phyloP scores from a whole-genome alignment of 2,113 vertebrate species.

The Ranitomeya variabilis region DNA sequence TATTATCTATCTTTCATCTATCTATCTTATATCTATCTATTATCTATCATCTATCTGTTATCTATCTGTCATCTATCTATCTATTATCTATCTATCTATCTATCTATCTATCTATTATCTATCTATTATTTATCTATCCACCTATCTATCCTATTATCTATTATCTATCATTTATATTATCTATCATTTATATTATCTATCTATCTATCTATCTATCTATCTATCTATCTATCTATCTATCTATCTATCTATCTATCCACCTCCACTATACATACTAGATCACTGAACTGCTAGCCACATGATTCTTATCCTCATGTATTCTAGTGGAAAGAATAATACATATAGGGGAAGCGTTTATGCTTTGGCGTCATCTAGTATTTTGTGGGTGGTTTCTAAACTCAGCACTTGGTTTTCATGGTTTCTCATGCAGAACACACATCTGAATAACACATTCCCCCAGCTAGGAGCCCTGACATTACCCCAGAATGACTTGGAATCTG shows the following conservation, averaged over 20 bases:
- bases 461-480: constrained; percentile 42
- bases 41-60: background rate
- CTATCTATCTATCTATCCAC: background rate
- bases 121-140: too few species aligned
- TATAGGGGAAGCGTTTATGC: background rate
- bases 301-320: background rate
- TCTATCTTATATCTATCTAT: background rate
- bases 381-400: constrained; percentile 26
- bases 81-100: background rate
- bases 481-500: constrained; percentile 51
- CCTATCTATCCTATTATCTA: too few species aligned
- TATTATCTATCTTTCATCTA: constrained; percentile 4
- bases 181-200: background rate
- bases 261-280: background rate
- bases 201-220: background rate
- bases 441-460: constrained; percentile 54
- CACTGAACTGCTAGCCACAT: background rate
- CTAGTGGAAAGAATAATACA: background rate
- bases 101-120: too few species aligned
- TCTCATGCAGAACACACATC: constrained; percentile 35
- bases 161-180: background rate
- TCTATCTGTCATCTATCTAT: background rate
- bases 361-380: background rate
- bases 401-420: constrained; percentile 27
- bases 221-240: background rate